Conservation (phyloP, 2,113 vertebrate species). For the Corythoichthys intestinalis region DNA sequence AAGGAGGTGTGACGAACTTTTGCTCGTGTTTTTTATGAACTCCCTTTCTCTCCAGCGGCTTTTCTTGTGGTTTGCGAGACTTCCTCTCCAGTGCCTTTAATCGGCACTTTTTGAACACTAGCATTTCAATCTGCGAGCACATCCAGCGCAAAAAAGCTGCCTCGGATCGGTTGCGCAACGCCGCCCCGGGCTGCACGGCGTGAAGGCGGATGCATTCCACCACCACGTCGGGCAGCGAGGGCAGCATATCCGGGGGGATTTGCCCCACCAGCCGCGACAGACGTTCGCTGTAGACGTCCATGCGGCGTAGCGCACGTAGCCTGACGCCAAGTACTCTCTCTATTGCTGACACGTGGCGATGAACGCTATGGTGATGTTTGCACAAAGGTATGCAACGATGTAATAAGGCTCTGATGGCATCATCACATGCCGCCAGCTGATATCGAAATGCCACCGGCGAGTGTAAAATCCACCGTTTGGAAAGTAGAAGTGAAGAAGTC, state of each 20-base stretch:
- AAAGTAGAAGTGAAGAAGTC: background rate
- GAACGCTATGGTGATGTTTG: background rate
- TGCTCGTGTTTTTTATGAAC: background rate
- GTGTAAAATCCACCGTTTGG: background rate
- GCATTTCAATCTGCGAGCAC: slow-evolving; percentile 4
- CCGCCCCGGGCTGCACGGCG: background rate
- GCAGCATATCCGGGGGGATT: slow-evolving; percentile 3
- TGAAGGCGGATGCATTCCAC: slow-evolving; percentile 12
- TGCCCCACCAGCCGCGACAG: slow-evolving; percentile 3
- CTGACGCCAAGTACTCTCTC: background rate
- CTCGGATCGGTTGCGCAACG: slow-evolving; percentile 1
- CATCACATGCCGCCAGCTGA: background rate
- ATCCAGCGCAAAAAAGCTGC: slow-evolving; percentile 6
- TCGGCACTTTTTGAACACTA: background rate
- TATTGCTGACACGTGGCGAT: slow-evolving; percentile 1
- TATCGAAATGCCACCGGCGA: background rate
- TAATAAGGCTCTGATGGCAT: slow-evolving; percentile 9
- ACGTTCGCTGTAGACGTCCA: slow-evolving; percentile 4
- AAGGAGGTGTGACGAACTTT: background rate
- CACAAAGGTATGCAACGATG: background rate
- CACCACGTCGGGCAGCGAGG: background rate
- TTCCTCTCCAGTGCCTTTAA: background rate
- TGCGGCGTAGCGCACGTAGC: background rate
- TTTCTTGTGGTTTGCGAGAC: background rate
- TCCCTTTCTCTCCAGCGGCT: background rate